phyloP scores from a whole-genome alignment of 2,797 vertebrate species.

The Clarias fuscus region DNA sequence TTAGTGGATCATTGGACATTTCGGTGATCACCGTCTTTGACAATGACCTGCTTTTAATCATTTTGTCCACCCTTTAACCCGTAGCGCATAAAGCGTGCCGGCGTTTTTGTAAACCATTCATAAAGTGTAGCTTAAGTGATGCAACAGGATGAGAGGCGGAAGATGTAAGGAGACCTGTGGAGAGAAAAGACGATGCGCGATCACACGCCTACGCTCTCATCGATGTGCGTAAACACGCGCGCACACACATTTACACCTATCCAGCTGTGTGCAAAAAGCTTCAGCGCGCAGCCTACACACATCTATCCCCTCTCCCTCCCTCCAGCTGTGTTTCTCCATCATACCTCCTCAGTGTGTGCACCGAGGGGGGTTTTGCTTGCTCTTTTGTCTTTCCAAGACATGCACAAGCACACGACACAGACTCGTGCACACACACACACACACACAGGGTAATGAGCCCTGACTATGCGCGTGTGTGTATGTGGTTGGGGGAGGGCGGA shows the following conservation, averaged over 20 bases:
- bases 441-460: conserved; percentile 19
- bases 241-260: conserved; percentile 26
- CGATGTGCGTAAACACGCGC: neutral
- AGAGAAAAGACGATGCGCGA: neutral
- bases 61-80: neutral
- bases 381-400: conserved; percentile 33
- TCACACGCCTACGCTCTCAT: conserved; percentile 19
- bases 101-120: neutral
- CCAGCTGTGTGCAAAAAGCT: conserved; percentile 43
- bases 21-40: neutral
- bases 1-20: no score
- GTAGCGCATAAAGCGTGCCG: neutral
- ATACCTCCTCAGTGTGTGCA: conserved; percentile 32
- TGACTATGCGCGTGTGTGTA: conserved; percentile 30
- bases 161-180: neutral
- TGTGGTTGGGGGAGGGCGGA: conserved; percentile 44
- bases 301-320: neutral
- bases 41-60: neutral
- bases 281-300: conserved; percentile 19
- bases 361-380: conserved; percentile 19
- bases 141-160: neutral
- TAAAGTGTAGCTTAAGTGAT: neutral
- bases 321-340: conserved; percentile 18
- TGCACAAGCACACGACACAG: conserved; percentile 23
- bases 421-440: neutral